Conservation (phyloP, 2,113 vertebrate species). For the Procavia capensis region DNA sequence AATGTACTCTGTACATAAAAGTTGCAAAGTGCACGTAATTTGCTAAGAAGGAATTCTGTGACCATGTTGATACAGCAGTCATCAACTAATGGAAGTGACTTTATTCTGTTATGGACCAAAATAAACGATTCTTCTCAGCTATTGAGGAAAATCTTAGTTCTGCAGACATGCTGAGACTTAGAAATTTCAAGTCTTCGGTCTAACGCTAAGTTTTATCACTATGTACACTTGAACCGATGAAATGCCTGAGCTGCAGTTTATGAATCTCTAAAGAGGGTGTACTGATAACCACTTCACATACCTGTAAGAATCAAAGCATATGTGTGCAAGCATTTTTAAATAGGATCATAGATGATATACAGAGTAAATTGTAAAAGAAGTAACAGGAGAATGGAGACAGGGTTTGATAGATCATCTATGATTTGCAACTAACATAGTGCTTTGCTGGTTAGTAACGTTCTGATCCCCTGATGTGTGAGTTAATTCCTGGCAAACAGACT, state of each 20-base stretch:
- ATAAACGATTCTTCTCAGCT: background rate
- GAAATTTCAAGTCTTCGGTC: background rate
- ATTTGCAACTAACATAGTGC: background rate
- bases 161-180: background rate
- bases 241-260: background rate
- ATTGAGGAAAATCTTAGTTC: background rate
- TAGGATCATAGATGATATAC: background rate
- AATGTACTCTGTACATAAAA: background rate
- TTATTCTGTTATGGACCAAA: slow-evolving; percentile 3
- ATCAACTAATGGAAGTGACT: background rate
- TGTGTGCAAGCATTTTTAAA: background rate
- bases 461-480: background rate
- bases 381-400: background rate
- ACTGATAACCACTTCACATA: background rate
- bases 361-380: background rate
- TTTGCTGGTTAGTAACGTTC: background rate
- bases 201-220: background rate
- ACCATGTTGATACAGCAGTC: background rate
- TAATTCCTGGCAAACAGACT: background rate
- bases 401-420: background rate
- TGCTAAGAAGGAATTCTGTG: background rate
- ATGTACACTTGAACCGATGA: background rate
- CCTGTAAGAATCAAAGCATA: background rate
- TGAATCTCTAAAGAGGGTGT: background rate
- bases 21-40: background rate